Evolutionary conservation across 2,888 invertebrate genomes (phyloP).

Genomic region (Lottia gigantea): DNA sequence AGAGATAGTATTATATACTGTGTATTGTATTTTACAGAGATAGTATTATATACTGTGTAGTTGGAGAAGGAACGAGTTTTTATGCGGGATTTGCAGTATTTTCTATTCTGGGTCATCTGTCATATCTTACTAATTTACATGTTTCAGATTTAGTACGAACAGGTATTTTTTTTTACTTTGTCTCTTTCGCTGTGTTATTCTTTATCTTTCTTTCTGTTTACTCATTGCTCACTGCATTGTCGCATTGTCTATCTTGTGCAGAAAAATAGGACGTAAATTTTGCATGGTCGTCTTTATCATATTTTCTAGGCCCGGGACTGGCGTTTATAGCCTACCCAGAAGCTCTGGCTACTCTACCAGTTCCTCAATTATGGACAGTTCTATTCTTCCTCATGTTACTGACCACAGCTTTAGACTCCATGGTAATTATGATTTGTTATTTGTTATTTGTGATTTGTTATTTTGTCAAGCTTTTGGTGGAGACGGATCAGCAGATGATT

Average conservation of each 20-base stretch:
- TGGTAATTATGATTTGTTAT: constrained; percentile 31
- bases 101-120: constrained; percentile 72
- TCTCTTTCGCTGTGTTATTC: neutral
- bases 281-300: neutral
- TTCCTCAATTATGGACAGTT: constrained; percentile 59
- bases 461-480: too few relatives aligned
- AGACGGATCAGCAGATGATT: too few relatives aligned
- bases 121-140: constrained; percentile 54
- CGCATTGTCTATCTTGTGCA: neutral
- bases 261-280: neutral
- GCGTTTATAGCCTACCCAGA: constrained; percentile 63
- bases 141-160: constrained; percentile 62
- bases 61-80: constrained; percentile 53
- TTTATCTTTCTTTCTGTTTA: too few relatives aligned
- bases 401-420: constrained; percentile 51
- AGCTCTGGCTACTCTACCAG: constrained; percentile 52
- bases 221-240: neutral
- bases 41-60: constrained; percentile 50
- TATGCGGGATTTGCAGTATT: constrained; percentile 61
- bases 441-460: too few relatives aligned
- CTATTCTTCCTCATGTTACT: constrained; percentile 59
- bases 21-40: constrained; percentile 39
- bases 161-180: constrained; percentile 39
- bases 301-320: constrained; percentile 55
- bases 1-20: too few relatives aligned